Conservation (phyloP, 2,113 vertebrate species). For the Lampris megalopsis region DNA sequence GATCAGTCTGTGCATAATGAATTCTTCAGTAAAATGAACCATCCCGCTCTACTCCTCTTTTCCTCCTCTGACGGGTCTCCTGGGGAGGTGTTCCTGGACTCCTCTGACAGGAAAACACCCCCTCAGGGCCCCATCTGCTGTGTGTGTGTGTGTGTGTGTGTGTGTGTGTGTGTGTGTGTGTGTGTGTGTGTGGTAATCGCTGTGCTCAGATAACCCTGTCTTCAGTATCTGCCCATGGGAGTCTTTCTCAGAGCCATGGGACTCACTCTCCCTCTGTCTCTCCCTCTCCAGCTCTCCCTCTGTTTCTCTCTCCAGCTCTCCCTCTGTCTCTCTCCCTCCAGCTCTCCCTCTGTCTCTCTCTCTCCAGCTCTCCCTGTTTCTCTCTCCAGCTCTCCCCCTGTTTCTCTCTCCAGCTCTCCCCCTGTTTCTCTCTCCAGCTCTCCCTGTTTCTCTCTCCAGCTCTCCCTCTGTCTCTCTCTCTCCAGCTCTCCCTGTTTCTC, state of each 20-base stretch:
- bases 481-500: no score
- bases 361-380: no score
- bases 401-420: no score
- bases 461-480: no score
- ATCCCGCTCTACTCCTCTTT: constrained; percentile 6
- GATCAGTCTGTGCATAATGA: not conserved
- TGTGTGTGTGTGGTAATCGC: constrained; percentile 12
- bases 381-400: no score
- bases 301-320: not conserved
- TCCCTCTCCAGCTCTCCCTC: not conserved
- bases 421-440: no score
- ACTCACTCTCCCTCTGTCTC: not conserved
- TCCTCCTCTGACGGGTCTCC: constrained; percentile 43
- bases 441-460: no score
- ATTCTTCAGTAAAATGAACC: not conserved
- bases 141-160: constrained; percentile 15
- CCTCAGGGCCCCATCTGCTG: constrained; percentile 67
- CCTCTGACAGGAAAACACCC: constrained; percentile 60
- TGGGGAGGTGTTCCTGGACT: constrained; percentile 46
- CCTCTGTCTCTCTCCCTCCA: no score
- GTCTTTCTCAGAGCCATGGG: not conserved
- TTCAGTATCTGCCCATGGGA: constrained; percentile 1
- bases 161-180: constrained; percentile 25
- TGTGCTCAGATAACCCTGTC: constrained; percentile 42
- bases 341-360: no score